These are phyloP conservation scores for Yasuhikotakia modesta DNA, from an alignment of 2,797 vertebrate species.

Conservation along the genomic window DNA sequence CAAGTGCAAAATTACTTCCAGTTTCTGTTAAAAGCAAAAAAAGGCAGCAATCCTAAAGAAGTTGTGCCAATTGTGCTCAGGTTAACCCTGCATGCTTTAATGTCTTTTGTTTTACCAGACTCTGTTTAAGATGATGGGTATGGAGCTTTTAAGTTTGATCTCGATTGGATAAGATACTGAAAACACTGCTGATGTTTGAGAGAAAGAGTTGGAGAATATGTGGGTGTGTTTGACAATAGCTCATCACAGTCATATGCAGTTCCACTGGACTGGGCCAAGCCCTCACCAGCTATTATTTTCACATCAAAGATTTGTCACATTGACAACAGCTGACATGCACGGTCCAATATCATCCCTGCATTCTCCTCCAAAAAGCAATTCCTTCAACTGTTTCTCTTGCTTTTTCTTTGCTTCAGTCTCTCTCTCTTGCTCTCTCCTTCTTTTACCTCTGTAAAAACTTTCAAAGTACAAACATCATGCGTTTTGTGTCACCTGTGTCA, in stretches of 20 bases:
- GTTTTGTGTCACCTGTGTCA: conserved; percentile 55
- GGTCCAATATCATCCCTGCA: conserved; percentile 70
- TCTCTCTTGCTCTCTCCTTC: conserved; percentile 59
- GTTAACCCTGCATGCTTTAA: conserved; percentile 12
- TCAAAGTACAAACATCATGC: conserved; percentile 41
- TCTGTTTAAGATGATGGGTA: conserved; percentile 8
- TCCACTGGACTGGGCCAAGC: conserved; percentile 65
- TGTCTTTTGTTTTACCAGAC: conserved; percentile 15
- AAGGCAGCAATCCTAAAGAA: conserved; percentile 5
- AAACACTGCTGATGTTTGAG: neutral
- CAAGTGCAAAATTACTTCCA: conserved; percentile 35
- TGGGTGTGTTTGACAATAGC: conserved; percentile 52
- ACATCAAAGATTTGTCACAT: conserved; percentile 78
- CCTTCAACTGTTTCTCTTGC: conserved; percentile 60
- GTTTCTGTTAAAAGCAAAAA: conserved; percentile 15
- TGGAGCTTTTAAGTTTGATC: conserved; percentile 7
- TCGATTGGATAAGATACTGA: neutral
- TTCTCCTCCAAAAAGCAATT: conserved; percentile 53
- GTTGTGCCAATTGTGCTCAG: conserved; percentile 3
- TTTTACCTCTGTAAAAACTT: conserved; percentile 52
- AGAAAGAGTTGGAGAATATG: neutral
- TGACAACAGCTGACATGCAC: conserved; percentile 71
- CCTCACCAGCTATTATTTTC: conserved; percentile 73
- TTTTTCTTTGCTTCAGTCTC: conserved; percentile 51
- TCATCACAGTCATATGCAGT: conserved; percentile 61